Conservation (phyloP, 2,113 vertebrate species). For the Melierax canorus region DNA sequence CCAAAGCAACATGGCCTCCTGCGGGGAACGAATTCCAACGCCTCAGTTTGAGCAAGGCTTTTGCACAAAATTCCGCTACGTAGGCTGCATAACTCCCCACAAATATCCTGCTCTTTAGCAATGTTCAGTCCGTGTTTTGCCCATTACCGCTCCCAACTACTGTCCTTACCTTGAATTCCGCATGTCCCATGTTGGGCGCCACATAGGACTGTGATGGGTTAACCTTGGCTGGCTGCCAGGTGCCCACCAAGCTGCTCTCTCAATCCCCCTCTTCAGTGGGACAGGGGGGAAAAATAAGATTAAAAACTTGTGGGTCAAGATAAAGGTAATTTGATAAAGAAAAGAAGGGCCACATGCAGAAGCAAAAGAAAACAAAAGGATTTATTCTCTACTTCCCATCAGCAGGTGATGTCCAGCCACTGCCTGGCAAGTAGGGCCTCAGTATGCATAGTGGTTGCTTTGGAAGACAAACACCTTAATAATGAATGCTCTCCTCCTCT, state of each 20-base stretch:
- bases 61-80: not conserved
- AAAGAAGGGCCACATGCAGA: not conserved
- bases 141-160: not conserved
- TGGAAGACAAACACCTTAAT: not conserved
- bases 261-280: too few species aligned
- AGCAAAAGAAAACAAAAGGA: not conserved
- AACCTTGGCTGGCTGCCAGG: not conserved
- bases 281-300: not conserved
- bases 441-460: not conserved
- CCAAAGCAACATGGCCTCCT: not conserved
- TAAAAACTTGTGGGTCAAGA: accelerated
- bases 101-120: not conserved
- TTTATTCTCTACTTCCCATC: not conserved
- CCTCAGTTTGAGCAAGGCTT: not conserved
- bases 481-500: not conserved
- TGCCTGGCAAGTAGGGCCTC: not conserved
- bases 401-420: not conserved
- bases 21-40: accelerated
- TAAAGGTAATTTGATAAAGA: not conserved
- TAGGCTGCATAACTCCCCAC: not conserved
- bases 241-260: not conserved
- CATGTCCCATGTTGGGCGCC: not conserved
- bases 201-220: not conserved
- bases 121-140: not conserved
- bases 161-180: not conserved